These are phyloP conservation scores for Cuniculus paca DNA, from an alignment of 2,797 vertebrate genomes.

Conservation along the genomic window DNA sequence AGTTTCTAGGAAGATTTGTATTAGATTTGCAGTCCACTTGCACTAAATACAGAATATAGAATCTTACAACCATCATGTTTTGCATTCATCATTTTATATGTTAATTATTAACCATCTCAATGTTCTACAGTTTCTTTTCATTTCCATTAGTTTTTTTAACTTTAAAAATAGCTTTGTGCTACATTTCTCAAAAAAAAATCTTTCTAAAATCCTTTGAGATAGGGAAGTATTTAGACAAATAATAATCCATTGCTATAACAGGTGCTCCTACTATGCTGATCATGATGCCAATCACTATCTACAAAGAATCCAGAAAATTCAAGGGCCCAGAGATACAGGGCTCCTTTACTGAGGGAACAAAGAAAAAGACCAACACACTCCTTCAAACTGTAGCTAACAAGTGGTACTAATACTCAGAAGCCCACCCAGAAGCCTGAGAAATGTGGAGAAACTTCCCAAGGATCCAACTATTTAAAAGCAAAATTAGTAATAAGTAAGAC, in stretches of 20 bases:
- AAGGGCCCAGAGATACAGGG: not conserved
- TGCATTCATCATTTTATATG: not conserved
- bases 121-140: not conserved
- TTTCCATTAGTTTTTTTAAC: slow-evolving; percentile 28
- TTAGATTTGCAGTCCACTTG: not conserved
- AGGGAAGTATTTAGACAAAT: not conserved
- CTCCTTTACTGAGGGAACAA: not conserved
- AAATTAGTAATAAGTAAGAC: slow-evolving; percentile 67
- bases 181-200: not conserved
- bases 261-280: not conserved
- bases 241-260: not conserved
- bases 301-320: slow-evolving; percentile 48
- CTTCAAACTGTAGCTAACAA: slow-evolving; percentile 63
- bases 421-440: slow-evolving; percentile 85
- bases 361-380: slow-evolving; percentile 46
- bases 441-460: slow-evolving; percentile 65
- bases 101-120: not conserved
- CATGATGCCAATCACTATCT: not conserved
- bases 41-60: not conserved
- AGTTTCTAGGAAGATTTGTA: not conserved
- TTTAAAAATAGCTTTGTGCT: slow-evolving; percentile 15
- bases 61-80: not conserved
- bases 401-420: slow-evolving; percentile 61
- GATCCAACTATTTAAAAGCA: slow-evolving; percentile 62
- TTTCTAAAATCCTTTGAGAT: slow-evolving; percentile 40